Percentiles rank a stretch among this genome's conserved stretches.
phyloP scores from a whole-genome alignment of 2,888 invertebrate genomes.

The Allolobophora icterica region DNA sequence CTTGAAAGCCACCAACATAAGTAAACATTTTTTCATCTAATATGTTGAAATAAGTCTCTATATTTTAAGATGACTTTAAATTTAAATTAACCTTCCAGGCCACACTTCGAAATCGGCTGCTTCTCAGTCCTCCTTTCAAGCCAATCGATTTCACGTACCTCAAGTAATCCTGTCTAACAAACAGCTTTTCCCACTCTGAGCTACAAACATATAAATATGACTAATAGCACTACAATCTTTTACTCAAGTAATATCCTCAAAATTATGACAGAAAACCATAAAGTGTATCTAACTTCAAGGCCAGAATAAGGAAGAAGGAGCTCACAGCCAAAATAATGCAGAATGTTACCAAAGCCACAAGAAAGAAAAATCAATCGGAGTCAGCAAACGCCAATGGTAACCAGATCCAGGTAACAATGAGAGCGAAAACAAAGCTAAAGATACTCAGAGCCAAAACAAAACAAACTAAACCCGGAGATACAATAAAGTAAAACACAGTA shows the following conservation, averaged over 20 bases:
- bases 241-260: neutral
- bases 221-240: neutral
- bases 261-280: too few species aligned
- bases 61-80: neutral
- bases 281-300: neutral
- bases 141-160: slow-evolving; percentile 54
- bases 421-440: neutral
- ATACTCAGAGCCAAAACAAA: too few species aligned
- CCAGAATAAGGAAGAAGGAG: neutral
- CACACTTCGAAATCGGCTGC: slow-evolving; percentile 63
- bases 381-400: neutral
- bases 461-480: neutral
- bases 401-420: neutral
- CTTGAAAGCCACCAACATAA: too few species aligned
- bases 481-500: too few species aligned
- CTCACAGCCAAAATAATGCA: neutral
- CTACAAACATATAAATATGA: slow-evolving; percentile 47
- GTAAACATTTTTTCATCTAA: too few species aligned
- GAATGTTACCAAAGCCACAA: neutral
- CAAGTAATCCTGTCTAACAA: slow-evolving; percentile 55
- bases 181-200: slow-evolving; percentile 63
- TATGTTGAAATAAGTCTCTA: too few species aligned
- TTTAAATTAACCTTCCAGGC: slow-evolving; percentile 61
- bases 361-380: neutral
- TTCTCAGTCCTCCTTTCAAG: slow-evolving; percentile 59